phyloP scores from a whole-genome alignment of 2,888 invertebrate genomes.

The Rhagonycha lutea region DNA sequence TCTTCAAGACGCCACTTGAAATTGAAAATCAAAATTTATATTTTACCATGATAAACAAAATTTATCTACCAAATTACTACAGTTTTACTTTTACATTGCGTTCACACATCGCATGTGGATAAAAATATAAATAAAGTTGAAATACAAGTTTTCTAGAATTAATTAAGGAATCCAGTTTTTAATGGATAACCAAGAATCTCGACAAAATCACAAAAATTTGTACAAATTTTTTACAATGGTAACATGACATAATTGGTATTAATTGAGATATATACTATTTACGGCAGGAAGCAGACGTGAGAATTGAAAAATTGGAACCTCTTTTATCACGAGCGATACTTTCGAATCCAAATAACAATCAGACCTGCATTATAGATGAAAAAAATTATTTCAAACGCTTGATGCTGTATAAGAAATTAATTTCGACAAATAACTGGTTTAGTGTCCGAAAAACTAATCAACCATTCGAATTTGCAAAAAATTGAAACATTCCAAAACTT shows the following conservation, averaged over 20 bases:
- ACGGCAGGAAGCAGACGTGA: no score
- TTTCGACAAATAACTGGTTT: not conserved
- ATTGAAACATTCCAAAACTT: not conserved
- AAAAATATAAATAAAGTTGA: not conserved
- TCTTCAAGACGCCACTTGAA: not conserved
- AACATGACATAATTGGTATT: not conserved
- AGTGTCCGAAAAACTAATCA: not conserved
- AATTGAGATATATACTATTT: not conserved
- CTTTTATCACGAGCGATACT: not conserved
- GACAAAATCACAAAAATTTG: not conserved
- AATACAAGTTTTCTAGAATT: not conserved
- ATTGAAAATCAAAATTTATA: not conserved
- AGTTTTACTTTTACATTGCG: not conserved
- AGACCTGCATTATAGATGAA: no score
- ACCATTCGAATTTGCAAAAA: not conserved
- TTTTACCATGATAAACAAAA: not conserved
- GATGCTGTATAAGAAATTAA: not conserved
- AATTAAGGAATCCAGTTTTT: slow-evolving; percentile 2
- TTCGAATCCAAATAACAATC: not conserved
- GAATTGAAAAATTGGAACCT: no score
- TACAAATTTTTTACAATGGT: not conserved
- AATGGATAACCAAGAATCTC: not conserved
- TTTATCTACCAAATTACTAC: not conserved
- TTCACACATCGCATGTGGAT: not conserved
- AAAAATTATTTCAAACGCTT: no score